Conservation (phyloP, 2,888 invertebrate genomes). For the Trissoscelio sp. region DNA sequence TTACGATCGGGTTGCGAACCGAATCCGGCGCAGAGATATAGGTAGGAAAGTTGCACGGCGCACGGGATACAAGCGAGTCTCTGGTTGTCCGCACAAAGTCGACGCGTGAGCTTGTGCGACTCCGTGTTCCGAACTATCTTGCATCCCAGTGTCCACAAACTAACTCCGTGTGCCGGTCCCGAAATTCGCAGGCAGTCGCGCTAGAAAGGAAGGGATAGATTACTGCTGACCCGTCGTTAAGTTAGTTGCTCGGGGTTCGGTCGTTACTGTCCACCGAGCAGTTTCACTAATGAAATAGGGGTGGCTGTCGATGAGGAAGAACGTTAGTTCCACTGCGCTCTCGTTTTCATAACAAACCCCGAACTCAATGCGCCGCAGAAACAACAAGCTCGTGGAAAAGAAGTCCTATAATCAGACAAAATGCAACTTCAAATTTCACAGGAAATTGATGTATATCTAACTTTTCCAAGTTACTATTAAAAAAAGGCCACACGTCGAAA, state of each 20-base stretch:
- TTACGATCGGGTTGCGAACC: conserved; percentile 73
- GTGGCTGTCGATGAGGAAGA: conserved; percentile 69
- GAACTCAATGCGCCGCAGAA: conserved; percentile 45
- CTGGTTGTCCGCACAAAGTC: conserved; percentile 66
- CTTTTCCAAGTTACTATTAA: conserved; percentile 49
- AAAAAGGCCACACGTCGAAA: too few species aligned
- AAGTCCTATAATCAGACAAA: conserved; percentile 54
- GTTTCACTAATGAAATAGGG: conserved; percentile 81
- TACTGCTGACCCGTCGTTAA: conserved; percentile 81
- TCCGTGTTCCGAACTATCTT: conserved; percentile 74
- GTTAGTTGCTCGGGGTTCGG: conserved; percentile 78
- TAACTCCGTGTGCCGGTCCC: conserved; percentile 72
- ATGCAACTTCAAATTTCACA: conserved; percentile 46
- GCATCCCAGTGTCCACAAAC: conserved; percentile 77
- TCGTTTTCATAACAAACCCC: conserved; percentile 62
- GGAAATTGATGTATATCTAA: conserved; percentile 34
- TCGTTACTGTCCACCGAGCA: conserved; percentile 75
- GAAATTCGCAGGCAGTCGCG: conserved; percentile 57
- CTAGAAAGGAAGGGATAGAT: conserved; percentile 74
- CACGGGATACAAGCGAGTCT: conserved; percentile 26
- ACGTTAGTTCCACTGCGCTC: conserved; percentile 58
- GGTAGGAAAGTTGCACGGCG: conserved; percentile 46
- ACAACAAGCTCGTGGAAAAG: conserved; percentile 43
- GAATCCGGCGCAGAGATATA: conserved; percentile 58
- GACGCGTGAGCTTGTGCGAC: conserved; percentile 57